A percentile compares a stretch with the other conserved stretches of the same genome.
Conservation (phyloP, 2,113 vertebrate genomes). For the Vulpes lagopus region DNA sequence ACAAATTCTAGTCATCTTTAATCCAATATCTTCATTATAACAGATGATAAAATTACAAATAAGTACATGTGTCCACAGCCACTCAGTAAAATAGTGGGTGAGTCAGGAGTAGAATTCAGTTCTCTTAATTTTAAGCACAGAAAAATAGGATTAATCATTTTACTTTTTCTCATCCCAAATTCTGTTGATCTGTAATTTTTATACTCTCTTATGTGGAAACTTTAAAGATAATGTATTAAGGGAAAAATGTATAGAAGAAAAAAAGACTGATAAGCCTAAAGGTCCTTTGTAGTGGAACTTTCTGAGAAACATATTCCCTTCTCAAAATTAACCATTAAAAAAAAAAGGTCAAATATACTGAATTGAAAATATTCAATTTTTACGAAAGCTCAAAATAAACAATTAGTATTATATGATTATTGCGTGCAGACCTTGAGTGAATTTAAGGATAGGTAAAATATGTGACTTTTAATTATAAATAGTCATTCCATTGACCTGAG, state of each 20-base stretch:
- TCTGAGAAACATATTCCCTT: not conserved
- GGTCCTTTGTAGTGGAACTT: not conserved
- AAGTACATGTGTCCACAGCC: not conserved
- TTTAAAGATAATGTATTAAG: not conserved
- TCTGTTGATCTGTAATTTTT: not conserved
- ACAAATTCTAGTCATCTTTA: not conserved
- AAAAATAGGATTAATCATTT: not conserved
- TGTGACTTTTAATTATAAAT: not conserved
- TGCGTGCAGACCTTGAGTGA: not conserved
- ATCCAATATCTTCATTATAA: not conserved
- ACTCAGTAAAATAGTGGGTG: not conserved
- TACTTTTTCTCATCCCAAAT: slow-evolving; percentile 13
- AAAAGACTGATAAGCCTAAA: not conserved
- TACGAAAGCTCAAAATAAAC: not conserved
- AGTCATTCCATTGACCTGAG: not conserved
- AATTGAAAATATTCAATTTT: not conserved
- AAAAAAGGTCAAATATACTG: not conserved
- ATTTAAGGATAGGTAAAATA: not conserved
- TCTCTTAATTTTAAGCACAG: not conserved
- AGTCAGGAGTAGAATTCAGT: not conserved
- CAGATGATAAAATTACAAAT: not conserved
- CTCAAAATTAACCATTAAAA: not conserved
- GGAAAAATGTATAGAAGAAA: not conserved
- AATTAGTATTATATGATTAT: not conserved
- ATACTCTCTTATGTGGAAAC: not conserved